Conservation (phyloP, 2,113 vertebrate genomes). For the Pampusana beccarii region DNA sequence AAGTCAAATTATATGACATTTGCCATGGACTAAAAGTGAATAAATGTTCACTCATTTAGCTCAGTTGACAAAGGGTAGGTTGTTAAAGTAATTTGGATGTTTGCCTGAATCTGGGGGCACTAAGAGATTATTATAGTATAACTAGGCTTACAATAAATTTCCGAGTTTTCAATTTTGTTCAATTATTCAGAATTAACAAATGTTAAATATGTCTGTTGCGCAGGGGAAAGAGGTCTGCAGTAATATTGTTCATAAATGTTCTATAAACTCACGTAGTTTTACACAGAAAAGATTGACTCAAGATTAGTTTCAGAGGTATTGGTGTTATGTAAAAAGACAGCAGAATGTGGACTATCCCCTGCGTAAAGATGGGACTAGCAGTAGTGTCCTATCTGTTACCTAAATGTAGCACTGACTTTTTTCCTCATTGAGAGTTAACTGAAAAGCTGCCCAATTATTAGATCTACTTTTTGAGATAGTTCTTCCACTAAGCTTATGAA, state of each 20-base stretch:
- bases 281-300: neutral
- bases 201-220: neutral
- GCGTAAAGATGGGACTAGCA: neutral
- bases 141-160: neutral
- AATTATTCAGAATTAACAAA: neutral
- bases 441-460: neutral
- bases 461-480: neutral
- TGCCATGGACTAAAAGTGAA: neutral
- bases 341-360: neutral
- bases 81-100: neutral
- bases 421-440: neutral
- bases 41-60: neutral
- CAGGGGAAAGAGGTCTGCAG: neutral
- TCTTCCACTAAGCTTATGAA: neutral
- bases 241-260: neutral
- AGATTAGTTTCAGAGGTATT: neutral
- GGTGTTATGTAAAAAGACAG: neutral
- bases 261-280: neutral
- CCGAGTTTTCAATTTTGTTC: neutral
- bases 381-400: neutral
- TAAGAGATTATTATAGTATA: neutral
- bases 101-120: neutral
- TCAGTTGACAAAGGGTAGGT: neutral
- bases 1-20: neutral
- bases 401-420: neutral